These are phyloP conservation scores for Periphyllus acericola DNA, from an alignment of 2,888 invertebrate species.

Conservation along the genomic window DNA sequence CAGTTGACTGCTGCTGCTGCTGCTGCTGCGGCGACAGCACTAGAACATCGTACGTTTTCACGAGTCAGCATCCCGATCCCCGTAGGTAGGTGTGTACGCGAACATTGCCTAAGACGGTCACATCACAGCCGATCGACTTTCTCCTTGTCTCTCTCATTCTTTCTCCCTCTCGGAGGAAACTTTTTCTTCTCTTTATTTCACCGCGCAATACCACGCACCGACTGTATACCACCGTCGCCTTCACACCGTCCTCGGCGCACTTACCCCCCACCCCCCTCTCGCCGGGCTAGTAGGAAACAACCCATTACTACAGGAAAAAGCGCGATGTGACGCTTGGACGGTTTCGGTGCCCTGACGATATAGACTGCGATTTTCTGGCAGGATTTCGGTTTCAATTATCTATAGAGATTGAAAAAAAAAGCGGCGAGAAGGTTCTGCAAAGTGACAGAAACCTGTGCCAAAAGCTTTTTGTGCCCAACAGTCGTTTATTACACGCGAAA, in stretches of 20 bases:
- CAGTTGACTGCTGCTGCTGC: too few relatives aligned
- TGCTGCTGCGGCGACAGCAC: too few relatives aligned
- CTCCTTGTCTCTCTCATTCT: neutral
- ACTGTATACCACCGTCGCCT: neutral
- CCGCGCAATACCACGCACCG: neutral
- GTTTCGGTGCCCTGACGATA: constrained; percentile 25
- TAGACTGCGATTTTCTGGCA: constrained; percentile 59
- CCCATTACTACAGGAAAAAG: constrained; percentile 57
- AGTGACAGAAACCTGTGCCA: constrained; percentile 59
- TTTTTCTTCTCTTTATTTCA: neutral
- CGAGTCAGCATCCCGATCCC: too few relatives aligned
- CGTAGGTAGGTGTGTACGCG: too few relatives aligned
- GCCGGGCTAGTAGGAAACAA: constrained; percentile 36
- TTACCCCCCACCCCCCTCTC: neutral
- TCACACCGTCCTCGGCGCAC: neutral
- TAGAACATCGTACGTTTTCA: too few relatives aligned
- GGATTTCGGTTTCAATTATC: constrained; percentile 62
- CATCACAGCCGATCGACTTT: constrained; percentile 29
- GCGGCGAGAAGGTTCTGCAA: constrained; percentile 36
- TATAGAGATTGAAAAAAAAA: constrained; percentile 28
- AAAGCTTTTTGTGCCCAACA: constrained; percentile 57
- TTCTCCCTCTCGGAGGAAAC: neutral
- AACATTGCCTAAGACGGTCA: neutral
- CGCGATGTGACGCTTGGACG: constrained; percentile 56
- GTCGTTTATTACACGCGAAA: constrained; percentile 55